Percentiles rank a stretch among this genome's conserved stretches.
Conservation (phyloP, 2,888 invertebrate genomes). For the Leptura quadrifasciata region DNA sequence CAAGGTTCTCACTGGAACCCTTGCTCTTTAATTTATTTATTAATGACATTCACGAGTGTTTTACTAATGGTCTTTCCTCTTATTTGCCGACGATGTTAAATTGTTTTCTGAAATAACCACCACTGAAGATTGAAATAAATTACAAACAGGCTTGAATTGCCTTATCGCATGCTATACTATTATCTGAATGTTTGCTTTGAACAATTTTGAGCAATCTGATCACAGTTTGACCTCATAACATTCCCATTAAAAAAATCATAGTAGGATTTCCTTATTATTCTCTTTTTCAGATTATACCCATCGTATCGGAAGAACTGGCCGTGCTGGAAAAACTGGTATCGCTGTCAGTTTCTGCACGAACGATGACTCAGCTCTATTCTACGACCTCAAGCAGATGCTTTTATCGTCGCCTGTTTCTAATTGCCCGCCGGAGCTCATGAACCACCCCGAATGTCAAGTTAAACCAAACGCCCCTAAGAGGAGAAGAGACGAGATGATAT, state of each 20-base stretch:
- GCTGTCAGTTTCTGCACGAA: slow-evolving; percentile 98
- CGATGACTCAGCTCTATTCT: slow-evolving; percentile 96
- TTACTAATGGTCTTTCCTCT: too few relatives aligned
- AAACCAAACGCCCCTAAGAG: slow-evolving; percentile 98
- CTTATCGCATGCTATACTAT: too few relatives aligned
- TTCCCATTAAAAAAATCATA: slow-evolving; percentile 21
- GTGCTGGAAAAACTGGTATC: slow-evolving; percentile 97
- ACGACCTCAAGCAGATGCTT: slow-evolving; percentile 95
- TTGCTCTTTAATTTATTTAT: too few relatives aligned
- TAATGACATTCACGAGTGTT: too few relatives aligned
- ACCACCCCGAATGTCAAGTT: slow-evolving; percentile 98
- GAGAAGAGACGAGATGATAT: slow-evolving; percentile 95
- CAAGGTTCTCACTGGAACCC: too few relatives aligned
- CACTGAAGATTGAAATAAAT: too few relatives aligned
- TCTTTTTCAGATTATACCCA: slow-evolving; percentile 87
- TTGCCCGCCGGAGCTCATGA: slow-evolving; percentile 96
- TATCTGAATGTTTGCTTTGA: too few relatives aligned
- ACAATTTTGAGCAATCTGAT: too few relatives aligned
- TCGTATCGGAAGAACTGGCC: slow-evolving; percentile 99
- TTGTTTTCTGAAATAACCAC: too few relatives aligned
- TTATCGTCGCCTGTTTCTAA: slow-evolving; percentile 92
- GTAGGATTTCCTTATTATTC: slow-evolving; percentile 53
- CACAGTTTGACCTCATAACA: too few relatives aligned
- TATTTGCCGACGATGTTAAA: too few relatives aligned
- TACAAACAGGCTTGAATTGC: too few relatives aligned